A percentile compares a stretch with the other conserved stretches of the same genome.
phyloP scores from a whole-genome alignment of 2,113 vertebrate genomes.

The Fulica atra region DNA sequence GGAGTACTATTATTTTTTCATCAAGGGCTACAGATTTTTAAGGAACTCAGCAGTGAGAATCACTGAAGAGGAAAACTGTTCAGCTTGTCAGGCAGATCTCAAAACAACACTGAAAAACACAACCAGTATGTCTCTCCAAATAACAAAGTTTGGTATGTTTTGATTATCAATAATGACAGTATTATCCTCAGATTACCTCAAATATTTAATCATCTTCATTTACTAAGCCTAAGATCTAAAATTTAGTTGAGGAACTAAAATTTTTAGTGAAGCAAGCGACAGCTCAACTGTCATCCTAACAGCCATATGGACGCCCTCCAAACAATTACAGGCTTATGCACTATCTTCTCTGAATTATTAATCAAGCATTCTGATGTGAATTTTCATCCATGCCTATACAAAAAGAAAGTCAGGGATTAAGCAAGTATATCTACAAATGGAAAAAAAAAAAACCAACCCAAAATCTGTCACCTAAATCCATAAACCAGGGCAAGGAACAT shows the following conservation, averaged over 20 bases:
- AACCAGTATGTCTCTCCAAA: background rate
- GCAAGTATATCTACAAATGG: background rate
- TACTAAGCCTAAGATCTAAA: background rate
- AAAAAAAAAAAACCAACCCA: background rate
- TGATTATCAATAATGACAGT: background rate
- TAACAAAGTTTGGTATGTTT: background rate
- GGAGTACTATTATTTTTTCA: background rate
- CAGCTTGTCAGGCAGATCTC: background rate
- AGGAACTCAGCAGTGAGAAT: background rate
- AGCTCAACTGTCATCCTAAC: background rate
- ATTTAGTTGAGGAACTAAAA: background rate
- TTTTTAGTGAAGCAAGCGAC: background rate
- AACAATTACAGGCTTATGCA: background rate
- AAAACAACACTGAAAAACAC: background rate
- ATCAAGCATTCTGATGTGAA: background rate
- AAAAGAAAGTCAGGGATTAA: background rate
- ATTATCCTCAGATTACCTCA: background rate
- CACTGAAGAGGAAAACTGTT: background rate
- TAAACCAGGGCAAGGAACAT: background rate
- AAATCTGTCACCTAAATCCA: background rate
- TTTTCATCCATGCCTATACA: background rate
- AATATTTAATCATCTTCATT: background rate
- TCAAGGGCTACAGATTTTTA: background rate
- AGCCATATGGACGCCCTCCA: background rate
- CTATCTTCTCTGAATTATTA: background rate